These are phyloP conservation scores for Mellivora capensis DNA, from an alignment of 2,113 vertebrate genomes.

Conservation along the genomic window DNA sequence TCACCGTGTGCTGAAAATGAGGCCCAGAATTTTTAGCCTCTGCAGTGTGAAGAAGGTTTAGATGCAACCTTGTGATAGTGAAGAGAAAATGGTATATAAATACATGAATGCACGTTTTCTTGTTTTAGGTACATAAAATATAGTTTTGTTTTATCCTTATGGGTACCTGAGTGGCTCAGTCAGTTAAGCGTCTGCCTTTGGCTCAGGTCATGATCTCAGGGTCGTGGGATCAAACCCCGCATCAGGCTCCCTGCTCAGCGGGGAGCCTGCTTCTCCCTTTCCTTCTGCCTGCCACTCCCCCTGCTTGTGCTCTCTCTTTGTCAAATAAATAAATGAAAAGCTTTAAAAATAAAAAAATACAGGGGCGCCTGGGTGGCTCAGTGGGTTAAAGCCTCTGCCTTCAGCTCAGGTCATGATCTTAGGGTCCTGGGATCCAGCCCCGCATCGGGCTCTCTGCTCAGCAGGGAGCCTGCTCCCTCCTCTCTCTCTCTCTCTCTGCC, in stretches of 20 bases:
- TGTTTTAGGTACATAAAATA: not conserved
- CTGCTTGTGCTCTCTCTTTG: not conserved
- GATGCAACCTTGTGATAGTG: not conserved
- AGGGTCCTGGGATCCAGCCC: no score
- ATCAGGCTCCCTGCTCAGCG: not conserved
- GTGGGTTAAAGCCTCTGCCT: no score
- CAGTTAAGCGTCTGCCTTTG: not conserved
- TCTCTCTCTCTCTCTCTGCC: no score
- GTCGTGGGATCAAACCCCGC: not conserved
- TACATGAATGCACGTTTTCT: not conserved
- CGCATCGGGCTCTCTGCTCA: no score
- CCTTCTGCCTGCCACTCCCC: not conserved
- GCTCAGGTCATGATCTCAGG: not conserved
- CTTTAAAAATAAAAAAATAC: not conserved
- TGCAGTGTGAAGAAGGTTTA: not conserved
- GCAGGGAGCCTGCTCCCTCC: no score
- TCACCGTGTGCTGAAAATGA: not conserved
- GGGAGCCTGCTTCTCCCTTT: not conserved
- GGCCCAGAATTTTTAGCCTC: not conserved
- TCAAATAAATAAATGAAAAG: not conserved
- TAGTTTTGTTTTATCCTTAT: conserved; percentile 18
- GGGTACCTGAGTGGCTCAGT: not conserved
- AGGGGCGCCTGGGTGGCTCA: no score
- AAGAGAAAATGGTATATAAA: not conserved
- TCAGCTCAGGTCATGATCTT: no score